phyloP scores from a whole-genome alignment of 1,140 invertebrate species.

The Caenorhabditis tropicalis region DNA sequence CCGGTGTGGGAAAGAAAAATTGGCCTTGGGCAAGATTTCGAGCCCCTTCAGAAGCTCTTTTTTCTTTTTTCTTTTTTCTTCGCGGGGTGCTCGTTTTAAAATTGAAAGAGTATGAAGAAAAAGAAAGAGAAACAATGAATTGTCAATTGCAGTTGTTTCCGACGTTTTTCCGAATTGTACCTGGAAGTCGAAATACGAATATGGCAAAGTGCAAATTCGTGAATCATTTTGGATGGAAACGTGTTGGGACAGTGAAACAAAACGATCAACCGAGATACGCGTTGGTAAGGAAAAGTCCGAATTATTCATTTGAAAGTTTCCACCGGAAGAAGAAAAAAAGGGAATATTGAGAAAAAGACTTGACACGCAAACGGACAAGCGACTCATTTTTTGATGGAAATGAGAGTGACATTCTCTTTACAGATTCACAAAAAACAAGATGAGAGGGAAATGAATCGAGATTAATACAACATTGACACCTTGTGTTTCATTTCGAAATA shows the following conservation, averaged over 20 bases:
- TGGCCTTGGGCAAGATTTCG: conserved; percentile 16
- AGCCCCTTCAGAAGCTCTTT: background rate
- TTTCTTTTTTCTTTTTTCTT: conserved; percentile 23
- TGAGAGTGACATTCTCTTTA: conserved; percentile 17
- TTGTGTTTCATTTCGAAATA: background rate
- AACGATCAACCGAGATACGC: conserved; percentile 88
- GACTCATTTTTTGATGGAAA: background rate
- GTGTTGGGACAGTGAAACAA: conserved; percentile 95
- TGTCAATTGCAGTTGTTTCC: conserved; percentile 65
- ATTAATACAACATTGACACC: background rate
- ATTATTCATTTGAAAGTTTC: conserved; percentile 24
- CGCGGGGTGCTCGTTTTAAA: background rate
- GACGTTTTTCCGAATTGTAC: conserved; percentile 82
- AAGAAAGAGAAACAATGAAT: conserved; percentile 38
- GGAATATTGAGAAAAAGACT: background rate
- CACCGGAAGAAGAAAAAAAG: background rate
- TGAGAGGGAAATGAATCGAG: background rate
- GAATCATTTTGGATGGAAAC: conserved; percentile 92
- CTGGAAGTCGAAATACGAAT: conserved; percentile 94
- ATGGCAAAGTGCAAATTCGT: conserved; percentile 86
- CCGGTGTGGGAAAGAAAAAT: conserved; percentile 26
- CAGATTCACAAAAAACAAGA: background rate
- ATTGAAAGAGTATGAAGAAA: background rate
- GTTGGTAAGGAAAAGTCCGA: conserved; percentile 77
- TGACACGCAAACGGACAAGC: conserved; percentile 38